Evolutionary conservation across 2,797 vertebrate genomes (phyloP).

Genomic region (Peromyscus melanophrys): DNA sequence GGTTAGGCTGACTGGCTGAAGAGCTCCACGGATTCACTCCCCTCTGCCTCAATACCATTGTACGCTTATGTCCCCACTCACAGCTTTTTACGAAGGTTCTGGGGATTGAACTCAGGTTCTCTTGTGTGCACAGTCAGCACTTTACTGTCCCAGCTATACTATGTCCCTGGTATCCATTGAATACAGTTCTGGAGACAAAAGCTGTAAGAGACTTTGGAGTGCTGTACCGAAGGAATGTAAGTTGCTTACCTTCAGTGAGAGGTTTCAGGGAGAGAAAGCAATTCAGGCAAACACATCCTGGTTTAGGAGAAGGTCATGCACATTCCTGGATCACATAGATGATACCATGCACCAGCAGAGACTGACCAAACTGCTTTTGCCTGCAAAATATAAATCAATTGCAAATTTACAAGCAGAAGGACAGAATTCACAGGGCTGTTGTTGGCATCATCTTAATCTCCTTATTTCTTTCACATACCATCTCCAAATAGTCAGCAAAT

Average conservation of each 20-base stretch:
- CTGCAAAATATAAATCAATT: not conserved
- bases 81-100: not conserved
- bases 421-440: not conserved
- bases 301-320: not conserved
- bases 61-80: not conserved
- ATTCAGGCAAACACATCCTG: not conserved
- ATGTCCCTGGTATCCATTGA: too few species aligned
- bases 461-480: not conserved
- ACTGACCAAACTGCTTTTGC: not conserved
- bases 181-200: slow-evolving; percentile 5
- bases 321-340: not conserved
- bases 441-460: not conserved
- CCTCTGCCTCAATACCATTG: not conserved
- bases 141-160: not conserved
- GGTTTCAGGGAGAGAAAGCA: not conserved
- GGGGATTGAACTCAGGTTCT: not conserved
- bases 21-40: not conserved
- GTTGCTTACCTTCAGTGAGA: not conserved
- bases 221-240: not conserved
- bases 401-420: not conserved
- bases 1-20: too few species aligned
- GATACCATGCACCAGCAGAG: not conserved
- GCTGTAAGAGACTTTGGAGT: not conserved
- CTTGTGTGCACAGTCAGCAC: not conserved
- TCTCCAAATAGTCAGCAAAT: not conserved